Conservation (phyloP, 2,888 invertebrate genomes). For the Pristionchus exspectatus region DNA sequence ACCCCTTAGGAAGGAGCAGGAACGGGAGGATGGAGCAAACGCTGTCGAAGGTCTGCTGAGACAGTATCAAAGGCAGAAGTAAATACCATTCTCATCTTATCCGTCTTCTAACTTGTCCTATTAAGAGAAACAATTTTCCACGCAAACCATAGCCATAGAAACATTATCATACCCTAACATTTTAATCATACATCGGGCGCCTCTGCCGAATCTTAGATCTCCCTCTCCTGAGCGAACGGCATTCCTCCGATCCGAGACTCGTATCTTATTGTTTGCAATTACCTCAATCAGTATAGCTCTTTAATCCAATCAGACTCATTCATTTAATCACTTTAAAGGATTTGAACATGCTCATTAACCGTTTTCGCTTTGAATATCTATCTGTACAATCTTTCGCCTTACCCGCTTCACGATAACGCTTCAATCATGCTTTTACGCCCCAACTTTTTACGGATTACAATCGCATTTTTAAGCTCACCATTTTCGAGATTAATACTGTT, state of each 20-base stretch:
- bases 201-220: too few species aligned
- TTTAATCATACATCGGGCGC: too few species aligned
- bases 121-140: too few species aligned
- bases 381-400: conserved; percentile 6
- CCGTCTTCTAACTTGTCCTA: neutral
- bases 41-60: conserved; percentile 2
- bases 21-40: neutral
- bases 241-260: neutral
- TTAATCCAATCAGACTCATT: neutral
- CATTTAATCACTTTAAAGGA: neutral
- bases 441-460: neutral
- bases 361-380: neutral
- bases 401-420: neutral
- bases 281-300: neutral
- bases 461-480: neutral
- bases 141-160: too few species aligned
- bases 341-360: neutral
- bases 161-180: too few species aligned
- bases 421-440: conserved; percentile 25
- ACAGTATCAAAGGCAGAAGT: conserved; percentile 27
- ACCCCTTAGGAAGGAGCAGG: neutral
- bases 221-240: too few species aligned
- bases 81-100: neutral
- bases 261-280: neutral
- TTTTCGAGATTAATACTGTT: neutral